Conservation (phyloP, 1,140 invertebrate species). For the Zaprionus ghesquierei region DNA sequence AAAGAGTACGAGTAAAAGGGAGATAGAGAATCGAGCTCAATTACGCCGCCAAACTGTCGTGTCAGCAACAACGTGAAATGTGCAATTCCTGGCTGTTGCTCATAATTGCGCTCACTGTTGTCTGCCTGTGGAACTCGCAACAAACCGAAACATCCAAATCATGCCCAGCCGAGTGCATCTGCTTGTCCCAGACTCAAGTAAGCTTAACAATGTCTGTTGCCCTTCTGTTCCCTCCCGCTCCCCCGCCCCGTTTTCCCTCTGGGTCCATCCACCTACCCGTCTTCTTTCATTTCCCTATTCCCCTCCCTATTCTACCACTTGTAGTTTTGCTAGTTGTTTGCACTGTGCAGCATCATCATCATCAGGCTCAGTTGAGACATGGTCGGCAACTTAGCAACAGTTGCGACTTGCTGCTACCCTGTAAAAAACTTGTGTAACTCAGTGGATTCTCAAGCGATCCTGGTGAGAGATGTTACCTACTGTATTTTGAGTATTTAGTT, state of each 20-base stretch:
- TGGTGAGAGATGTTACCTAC: neutral
- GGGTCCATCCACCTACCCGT: neutral
- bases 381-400: neutral
- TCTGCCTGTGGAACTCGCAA: conserved; percentile 83
- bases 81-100: conserved; percentile 82
- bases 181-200: conserved; percentile 91
- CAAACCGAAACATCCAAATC: conserved; percentile 82
- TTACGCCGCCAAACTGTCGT: conserved; percentile 81
- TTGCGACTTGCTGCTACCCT: neutral
- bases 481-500: neutral
- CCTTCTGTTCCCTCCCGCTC: too few relatives aligned
- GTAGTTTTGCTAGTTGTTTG: conserved; percentile 39
- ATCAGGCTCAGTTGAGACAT: conserved; percentile 6
- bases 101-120: conserved; percentile 82
- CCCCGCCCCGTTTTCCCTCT: neutral
- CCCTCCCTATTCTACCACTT: conserved; percentile 12
- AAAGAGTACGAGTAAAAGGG: neutral
- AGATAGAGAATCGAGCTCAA: conserved; percentile 76
- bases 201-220: conserved; percentile 70
- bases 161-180: conserved; percentile 91
- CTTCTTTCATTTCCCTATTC: too few relatives aligned
- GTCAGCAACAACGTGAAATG: conserved; percentile 82
- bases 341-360: conserved; percentile 23
- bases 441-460: neutral
- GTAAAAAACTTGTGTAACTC: neutral